phyloP scores from a whole-genome alignment of 2,113 vertebrate genomes.

The Cheirogaleus medius region DNA sequence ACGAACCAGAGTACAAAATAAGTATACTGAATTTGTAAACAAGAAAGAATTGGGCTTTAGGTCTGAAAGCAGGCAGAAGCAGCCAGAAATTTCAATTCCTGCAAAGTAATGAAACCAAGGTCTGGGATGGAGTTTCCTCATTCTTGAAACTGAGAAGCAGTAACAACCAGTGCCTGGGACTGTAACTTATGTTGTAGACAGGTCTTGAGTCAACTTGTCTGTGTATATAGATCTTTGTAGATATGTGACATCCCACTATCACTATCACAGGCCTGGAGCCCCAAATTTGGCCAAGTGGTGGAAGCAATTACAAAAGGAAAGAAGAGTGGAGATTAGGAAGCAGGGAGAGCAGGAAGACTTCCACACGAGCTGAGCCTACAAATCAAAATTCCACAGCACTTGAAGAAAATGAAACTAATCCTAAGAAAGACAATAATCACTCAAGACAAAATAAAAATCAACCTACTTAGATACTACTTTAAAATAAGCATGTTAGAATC shows the following conservation, averaged over 20 bases:
- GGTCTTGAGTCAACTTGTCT: background rate
- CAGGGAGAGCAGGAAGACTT: background rate
- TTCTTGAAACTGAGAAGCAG: background rate
- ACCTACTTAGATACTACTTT: background rate
- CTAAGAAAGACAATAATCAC: background rate
- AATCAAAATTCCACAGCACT: background rate
- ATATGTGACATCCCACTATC: background rate
- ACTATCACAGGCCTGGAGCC: background rate
- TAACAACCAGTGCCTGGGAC: background rate
- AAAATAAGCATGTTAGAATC: background rate
- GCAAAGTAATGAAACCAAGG: background rate
- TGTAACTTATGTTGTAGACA: background rate
- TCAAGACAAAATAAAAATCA: background rate
- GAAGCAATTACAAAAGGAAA: background rate
- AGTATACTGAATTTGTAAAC: background rate
- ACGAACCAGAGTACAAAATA: background rate
- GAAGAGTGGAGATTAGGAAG: background rate
- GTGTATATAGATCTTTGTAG: background rate
- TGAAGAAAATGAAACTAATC: background rate
- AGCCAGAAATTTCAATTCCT: background rate
- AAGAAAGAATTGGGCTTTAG: background rate
- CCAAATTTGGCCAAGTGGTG: background rate
- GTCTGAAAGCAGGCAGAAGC: background rate
- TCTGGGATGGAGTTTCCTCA: background rate
- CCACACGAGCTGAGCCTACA: background rate